Conservation (phyloP, 2,797 vertebrate species). For the Bovichtus diacanthus region DNA sequence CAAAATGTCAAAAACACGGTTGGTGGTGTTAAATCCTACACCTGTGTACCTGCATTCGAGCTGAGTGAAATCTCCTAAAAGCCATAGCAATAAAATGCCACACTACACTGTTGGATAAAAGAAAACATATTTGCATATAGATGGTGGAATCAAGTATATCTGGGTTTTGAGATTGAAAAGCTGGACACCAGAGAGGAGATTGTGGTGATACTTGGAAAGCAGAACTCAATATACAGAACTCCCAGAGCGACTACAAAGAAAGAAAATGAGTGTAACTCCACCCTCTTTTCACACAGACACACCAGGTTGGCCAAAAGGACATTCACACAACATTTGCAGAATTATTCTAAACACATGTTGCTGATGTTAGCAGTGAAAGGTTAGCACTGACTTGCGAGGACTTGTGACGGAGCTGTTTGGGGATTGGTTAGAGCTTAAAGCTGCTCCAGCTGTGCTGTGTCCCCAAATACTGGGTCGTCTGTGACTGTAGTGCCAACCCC, state of each 20-base stretch:
- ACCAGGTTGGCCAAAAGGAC: slow-evolving; percentile 40
- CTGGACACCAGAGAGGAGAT: not conserved
- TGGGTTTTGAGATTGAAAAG: not conserved
- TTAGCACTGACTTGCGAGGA: slow-evolving; percentile 55
- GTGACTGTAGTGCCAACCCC: slow-evolving; percentile 28
- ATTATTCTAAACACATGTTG: slow-evolving; percentile 54
- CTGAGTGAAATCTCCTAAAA: not conserved
- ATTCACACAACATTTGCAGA: slow-evolving; percentile 49
- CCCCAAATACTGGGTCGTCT: slow-evolving; percentile 71
- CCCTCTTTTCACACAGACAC: slow-evolving; percentile 33
- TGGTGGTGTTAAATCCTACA: slow-evolving; percentile 29
- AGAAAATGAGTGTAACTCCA: slow-evolving; percentile 4
- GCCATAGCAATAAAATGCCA: not conserved
- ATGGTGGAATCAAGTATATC: not conserved
- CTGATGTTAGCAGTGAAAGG: slow-evolving; percentile 52
- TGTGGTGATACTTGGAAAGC: not conserved
- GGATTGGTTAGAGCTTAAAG: slow-evolving; percentile 48
- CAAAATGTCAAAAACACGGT: slow-evolving; percentile 50
- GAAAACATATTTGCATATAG: not conserved
- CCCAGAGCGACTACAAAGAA: not conserved
- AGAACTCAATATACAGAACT: not conserved
- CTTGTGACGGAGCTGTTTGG: slow-evolving; percentile 52
- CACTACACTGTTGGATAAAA: not conserved
- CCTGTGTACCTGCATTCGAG: slow-evolving; percentile 29
- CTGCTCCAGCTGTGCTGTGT: slow-evolving; percentile 71